Conservation (phyloP, 2,113 vertebrate genomes). For the Pelvicachromis taeniatus region DNA sequence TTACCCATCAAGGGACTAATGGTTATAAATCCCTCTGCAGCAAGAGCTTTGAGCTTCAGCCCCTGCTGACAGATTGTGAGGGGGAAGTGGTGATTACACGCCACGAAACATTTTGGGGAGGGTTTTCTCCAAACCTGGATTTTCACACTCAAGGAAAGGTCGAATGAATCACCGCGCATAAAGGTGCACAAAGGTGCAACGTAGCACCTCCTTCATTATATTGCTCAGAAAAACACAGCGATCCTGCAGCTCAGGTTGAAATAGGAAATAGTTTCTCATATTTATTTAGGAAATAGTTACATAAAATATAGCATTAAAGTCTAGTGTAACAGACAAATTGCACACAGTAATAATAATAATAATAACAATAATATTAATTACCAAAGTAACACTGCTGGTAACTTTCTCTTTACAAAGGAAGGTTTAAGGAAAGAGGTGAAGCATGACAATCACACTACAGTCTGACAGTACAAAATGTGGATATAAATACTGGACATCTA, state of each 20-base stretch:
- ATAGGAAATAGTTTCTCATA: constrained; percentile 67
- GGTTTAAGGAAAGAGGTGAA: constrained; percentile 75
- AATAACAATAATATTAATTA: constrained; percentile 51
- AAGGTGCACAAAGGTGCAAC: not conserved
- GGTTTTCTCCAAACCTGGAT: not conserved
- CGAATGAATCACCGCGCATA: not conserved
- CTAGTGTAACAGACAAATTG: constrained; percentile 80
- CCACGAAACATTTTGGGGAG: not conserved
- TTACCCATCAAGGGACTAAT: constrained; percentile 47
- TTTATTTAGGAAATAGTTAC: constrained; percentile 76
- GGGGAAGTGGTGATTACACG: constrained; percentile 4
- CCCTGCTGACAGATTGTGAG: not conserved
- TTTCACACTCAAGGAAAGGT: not conserved
- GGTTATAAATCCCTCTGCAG: constrained; percentile 27
- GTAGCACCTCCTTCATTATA: not conserved
- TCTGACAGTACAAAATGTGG: constrained; percentile 84
- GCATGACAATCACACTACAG: constrained; percentile 79
- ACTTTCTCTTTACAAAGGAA: constrained; percentile 71
- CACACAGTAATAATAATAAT: constrained; percentile 70
- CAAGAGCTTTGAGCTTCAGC: not conserved
- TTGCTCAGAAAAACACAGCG: not conserved
- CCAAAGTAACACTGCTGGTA: constrained; percentile 83
- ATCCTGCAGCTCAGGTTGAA: constrained; percentile 19
- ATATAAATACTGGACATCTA: constrained; percentile 93
- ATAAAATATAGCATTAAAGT: constrained; percentile 77